Evolutionary conservation across 2,113 vertebrate genomes (phyloP).

Genomic region (Melanostigma gelatinosum): DNA sequence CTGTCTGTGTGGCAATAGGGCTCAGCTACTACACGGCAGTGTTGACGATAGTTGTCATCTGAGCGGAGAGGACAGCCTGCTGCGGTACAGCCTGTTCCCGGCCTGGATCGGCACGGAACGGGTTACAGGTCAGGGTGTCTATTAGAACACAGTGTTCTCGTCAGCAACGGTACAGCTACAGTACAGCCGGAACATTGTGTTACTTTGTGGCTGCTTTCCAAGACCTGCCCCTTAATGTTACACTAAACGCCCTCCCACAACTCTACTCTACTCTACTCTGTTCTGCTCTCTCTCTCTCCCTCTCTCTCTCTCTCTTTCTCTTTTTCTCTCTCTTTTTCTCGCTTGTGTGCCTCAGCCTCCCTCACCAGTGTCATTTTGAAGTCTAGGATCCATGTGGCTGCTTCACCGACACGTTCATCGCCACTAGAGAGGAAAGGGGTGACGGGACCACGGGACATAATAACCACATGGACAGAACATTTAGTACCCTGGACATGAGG

Average conservation of each 20-base stretch:
- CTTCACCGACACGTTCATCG: constrained; percentile 48
- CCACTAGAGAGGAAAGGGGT: not conserved
- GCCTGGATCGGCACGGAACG: constrained; percentile 81
- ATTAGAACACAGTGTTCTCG: constrained; percentile 88
- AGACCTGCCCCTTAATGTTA: constrained; percentile 85
- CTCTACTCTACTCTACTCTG: constrained; percentile 66
- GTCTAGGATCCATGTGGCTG: constrained; percentile 59
- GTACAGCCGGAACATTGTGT: constrained; percentile 90
- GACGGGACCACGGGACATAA: constrained; percentile 2
- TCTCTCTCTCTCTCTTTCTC: not conserved
- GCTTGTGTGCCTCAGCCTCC: not conserved
- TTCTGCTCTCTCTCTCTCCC: constrained; percentile 15
- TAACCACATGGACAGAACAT: constrained; percentile 77
- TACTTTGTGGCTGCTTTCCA: constrained; percentile 88
- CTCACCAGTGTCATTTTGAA: constrained; percentile 61
- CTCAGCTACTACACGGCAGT: constrained; percentile 20
- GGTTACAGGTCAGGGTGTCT: constrained; percentile 88
- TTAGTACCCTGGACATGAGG: constrained; percentile 76
- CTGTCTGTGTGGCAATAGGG: not conserved
- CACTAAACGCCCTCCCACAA: constrained; percentile 79
- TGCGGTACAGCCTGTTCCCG: constrained; percentile 82
- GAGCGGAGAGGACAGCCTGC: constrained; percentile 73
- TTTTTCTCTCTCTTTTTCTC: not conserved
- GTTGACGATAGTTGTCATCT: constrained; percentile 70
- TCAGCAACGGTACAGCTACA: constrained; percentile 84